phyloP scores from a whole-genome alignment of 2,113 vertebrate genomes.

The Entosphenus tridentatus region DNA sequence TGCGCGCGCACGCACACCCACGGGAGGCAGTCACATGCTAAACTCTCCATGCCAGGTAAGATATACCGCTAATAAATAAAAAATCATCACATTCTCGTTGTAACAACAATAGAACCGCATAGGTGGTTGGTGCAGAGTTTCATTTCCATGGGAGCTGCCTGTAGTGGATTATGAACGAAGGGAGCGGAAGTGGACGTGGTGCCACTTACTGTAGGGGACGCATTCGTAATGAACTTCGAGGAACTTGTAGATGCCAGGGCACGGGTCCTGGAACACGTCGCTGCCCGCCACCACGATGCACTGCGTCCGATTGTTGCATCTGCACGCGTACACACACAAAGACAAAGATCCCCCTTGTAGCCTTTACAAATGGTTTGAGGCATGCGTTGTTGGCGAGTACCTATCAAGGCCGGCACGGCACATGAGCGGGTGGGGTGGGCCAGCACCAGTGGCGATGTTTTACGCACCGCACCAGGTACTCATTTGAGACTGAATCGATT shows the following conservation, averaged over 20 bases:
- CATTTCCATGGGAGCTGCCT: not conserved
- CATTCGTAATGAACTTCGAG: constrained; percentile 91
- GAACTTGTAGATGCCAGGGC: constrained; percentile 82
- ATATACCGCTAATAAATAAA: no score
- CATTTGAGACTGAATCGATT: no score
- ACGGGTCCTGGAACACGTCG: constrained; percentile 77
- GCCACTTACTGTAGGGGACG: constrained; percentile 84
- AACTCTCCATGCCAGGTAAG: no score
- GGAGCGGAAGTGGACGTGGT: constrained; percentile 9
- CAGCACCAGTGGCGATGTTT: no score
- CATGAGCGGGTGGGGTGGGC: no score
- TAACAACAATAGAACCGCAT: not conserved
- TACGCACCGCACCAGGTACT: no score
- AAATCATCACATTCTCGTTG: no score
- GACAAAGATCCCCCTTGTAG: not conserved
- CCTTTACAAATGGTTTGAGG: not conserved
- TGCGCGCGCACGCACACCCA: not conserved
- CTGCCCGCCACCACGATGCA: constrained; percentile 78
- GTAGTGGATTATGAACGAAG: not conserved
- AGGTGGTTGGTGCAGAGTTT: not conserved
- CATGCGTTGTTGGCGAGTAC: no score
- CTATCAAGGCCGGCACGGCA: no score
- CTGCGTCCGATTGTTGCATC: constrained; percentile 84
- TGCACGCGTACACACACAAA: constrained; percentile 22
- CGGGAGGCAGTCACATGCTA: not conserved